phyloP scores from a whole-genome alignment of 2,113 vertebrate species.

The Meles meles region DNA sequence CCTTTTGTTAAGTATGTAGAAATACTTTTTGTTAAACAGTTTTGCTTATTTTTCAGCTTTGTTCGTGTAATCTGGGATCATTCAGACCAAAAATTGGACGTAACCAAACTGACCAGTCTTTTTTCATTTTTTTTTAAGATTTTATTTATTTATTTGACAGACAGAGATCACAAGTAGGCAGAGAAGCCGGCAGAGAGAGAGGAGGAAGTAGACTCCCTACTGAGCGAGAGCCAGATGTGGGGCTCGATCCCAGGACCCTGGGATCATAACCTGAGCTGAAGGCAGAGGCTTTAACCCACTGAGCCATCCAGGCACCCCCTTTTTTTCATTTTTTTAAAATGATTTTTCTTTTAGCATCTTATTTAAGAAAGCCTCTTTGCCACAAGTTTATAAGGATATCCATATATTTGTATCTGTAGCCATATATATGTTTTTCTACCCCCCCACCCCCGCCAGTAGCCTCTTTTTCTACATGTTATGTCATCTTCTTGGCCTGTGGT shows the following conservation, averaged over 20 bases:
- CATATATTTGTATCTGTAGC: not conserved
- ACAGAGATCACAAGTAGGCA: no score
- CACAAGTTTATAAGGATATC: not conserved
- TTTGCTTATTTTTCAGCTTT: constrained; percentile 13
- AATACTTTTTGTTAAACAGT: not conserved
- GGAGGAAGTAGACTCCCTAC: no score
- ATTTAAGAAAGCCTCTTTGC: not conserved
- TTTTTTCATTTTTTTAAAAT: not conserved
- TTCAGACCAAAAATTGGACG: not conserved
- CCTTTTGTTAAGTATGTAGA: not conserved
- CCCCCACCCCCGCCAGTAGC: no score
- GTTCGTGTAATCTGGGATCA: not conserved
- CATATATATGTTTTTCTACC: not conserved
- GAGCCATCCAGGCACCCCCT: no score
- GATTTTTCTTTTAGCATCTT: constrained; percentile 2
- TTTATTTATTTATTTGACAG: no score
- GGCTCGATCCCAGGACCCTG: no score
- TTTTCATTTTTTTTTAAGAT: not conserved
- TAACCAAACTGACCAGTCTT: not conserved
- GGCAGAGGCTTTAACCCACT: no score
- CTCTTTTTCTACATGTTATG: not conserved
- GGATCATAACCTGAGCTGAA: no score
- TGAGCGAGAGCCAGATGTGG: no score
- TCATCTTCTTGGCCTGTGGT: not conserved
- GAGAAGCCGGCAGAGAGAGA: no score